Evolutionary conservation across 2,888 invertebrate species (phyloP), one percentile per base, ranked within the genome.

Genomic region (Blera fallax): DNA sequence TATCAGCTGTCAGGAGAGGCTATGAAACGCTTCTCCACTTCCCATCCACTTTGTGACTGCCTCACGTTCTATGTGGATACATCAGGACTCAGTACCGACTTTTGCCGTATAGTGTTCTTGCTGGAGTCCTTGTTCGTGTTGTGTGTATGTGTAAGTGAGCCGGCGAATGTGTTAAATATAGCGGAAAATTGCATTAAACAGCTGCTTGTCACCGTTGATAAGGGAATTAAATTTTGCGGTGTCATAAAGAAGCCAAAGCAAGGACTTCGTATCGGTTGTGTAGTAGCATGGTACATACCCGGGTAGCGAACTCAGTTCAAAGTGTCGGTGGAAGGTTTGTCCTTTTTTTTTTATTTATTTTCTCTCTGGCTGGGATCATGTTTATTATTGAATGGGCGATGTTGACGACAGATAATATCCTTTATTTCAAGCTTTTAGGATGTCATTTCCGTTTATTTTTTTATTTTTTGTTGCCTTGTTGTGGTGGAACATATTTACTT

Each of bases 141-240:
- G 32, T 18, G 29, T 18, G 14, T 32, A 32, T 67, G 58, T 73
- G 43, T 74, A n/a, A n/a, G 69, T 58, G 69, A n/a, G 16, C 21
- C 21, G 76, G 81, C 76, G 11, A 78, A 90, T 89, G 87, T 88
- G 91, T 90, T 91, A 90, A 91, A 91, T 91, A 90, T 89, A 89
- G 89, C 88, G 90, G 90, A 90, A 91, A 91, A 91, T 91, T 91
- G 91, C 91, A 91, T 91, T 91, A 91, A 91, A 91, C 91, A 90
- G 90, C 89, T 89, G 90, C 91, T 90, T 91, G 91, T 91, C 91
- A 91, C 90, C 90, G 90, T 90, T 90, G 91, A 91, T 91, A 91
- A 91, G 91, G 90, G 91, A 91, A 91, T 91, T 91, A 91, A 91
- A 91, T 90, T 91, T 89, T 91, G 91, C 89, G 91, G 91, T 91